phyloP scores from a whole-genome alignment of 2,113 vertebrate species.

The Nematolebias whitei region DNA sequence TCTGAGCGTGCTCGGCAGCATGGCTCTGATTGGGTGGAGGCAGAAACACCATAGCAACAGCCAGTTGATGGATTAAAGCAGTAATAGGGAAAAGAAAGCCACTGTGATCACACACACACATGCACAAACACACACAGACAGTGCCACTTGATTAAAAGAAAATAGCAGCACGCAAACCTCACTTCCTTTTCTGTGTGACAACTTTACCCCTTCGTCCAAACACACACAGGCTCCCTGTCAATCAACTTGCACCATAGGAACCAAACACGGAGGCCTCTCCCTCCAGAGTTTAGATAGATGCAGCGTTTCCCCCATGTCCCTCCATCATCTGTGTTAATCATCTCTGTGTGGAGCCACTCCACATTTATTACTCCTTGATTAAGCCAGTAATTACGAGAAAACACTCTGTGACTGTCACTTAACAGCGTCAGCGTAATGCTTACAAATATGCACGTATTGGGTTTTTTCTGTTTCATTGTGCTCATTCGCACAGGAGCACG shows the following conservation, averaged over 20 bases:
- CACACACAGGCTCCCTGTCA: slow-evolving; percentile 30
- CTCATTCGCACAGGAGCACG: neutral
- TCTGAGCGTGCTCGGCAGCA: slow-evolving; percentile 35
- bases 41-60: slow-evolving; percentile 67
- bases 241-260: slow-evolving; percentile 30
- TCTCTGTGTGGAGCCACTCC: slow-evolving; percentile 72
- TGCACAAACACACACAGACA: slow-evolving; percentile 1
- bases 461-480: neutral
- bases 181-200: slow-evolving; percentile 28
- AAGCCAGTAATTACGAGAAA: slow-evolving; percentile 67
- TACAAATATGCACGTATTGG: neutral
- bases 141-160: slow-evolving; percentile 54
- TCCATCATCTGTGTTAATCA: slow-evolving; percentile 71
- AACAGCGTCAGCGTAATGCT: slow-evolving; percentile 15
- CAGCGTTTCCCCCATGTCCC: slow-evolving; percentile 50
- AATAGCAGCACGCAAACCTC: slow-evolving; percentile 33
- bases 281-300: slow-evolving; percentile 8
- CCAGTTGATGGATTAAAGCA: slow-evolving; percentile 71
- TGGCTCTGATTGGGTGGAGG: slow-evolving; percentile 48
- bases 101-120: slow-evolving; percentile 51
- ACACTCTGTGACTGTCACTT: slow-evolving; percentile 57
- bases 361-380: slow-evolving; percentile 73
- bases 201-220: slow-evolving; percentile 14
- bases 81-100: slow-evolving; percentile 66
- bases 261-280: slow-evolving; percentile 49